phyloP scores from a whole-genome alignment of 2,888 invertebrate genomes.

The Acanthosoma haemorrhoidale region DNA sequence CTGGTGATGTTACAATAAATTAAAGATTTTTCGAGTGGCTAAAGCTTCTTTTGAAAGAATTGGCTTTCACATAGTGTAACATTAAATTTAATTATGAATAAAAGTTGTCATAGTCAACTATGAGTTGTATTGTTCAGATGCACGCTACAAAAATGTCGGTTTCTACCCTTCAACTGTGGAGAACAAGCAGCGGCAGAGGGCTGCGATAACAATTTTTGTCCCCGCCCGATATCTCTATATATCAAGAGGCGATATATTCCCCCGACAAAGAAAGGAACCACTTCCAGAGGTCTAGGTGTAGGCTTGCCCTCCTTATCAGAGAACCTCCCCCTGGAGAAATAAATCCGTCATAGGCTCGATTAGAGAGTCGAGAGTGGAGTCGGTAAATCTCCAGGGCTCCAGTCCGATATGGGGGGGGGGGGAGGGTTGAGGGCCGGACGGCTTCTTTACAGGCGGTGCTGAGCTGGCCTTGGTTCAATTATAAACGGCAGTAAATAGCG shows the following conservation, averaged over 20 bases:
- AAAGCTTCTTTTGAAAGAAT: no score
- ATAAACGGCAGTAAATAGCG: constrained; percentile 13
- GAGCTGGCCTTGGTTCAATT: constrained; percentile 5
- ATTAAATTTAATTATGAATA: no score
- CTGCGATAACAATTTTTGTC: neutral
- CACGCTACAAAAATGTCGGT: no score
- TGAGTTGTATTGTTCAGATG: no score
- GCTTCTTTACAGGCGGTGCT: neutral
- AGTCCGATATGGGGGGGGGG: neutral
- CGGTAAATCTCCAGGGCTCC: constrained; percentile 2
- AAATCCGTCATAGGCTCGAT: constrained; percentile 26
- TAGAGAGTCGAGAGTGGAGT: neutral
- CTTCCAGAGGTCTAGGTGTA: constrained; percentile 16
- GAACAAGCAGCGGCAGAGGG: neutral
- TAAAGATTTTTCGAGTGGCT: no score
- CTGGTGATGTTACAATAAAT: no score
- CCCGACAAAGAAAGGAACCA: neutral
- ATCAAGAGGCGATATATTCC: neutral
- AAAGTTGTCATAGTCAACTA: no score
- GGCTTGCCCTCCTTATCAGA: constrained; percentile 14
- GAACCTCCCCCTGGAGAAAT: neutral
- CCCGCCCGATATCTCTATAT: neutral
- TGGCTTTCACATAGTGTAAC: no score
- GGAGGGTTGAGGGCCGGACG: neutral
- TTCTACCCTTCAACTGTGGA: no score